A percentile compares a stretch with the other conserved stretches of the same genome.
These are phyloP conservation scores for Chionodraco myersi DNA, from an alignment of 2,113 vertebrate genomes.

Conservation along the genomic window DNA sequence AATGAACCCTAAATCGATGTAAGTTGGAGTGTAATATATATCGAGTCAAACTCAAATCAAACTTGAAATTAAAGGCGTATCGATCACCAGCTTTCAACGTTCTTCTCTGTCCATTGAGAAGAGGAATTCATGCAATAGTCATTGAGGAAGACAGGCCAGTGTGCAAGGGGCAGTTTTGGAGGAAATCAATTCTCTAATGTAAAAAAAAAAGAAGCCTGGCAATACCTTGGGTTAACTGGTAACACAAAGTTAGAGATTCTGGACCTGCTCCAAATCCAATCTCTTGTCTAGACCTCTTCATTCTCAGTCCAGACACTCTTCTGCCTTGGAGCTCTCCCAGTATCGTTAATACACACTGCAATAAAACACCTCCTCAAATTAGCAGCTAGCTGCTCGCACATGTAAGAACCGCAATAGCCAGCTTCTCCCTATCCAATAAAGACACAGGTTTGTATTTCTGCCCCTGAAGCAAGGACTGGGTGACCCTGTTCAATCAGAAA, in stretches of 20 bases:
- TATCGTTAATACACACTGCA: conserved; percentile 47
- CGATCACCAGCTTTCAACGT: conserved; percentile 32
- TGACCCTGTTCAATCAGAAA: conserved; percentile 56
- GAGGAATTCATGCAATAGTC: conserved; percentile 16
- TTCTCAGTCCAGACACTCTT: conserved; percentile 36
- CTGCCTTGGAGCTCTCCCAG: conserved; percentile 44
- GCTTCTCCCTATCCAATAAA: conserved; percentile 43
- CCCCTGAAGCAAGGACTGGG: conserved; percentile 54
- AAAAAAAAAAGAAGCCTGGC: neutral
- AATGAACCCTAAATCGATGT: conserved; percentile 53
- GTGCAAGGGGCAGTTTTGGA: no score
- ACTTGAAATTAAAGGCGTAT: conserved; percentile 48
- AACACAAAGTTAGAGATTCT: neutral
- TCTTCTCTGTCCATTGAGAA: conserved; percentile 27
- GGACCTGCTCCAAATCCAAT: conserved; percentile 17
- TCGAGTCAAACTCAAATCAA: conserved; percentile 46
- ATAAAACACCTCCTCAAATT: conserved; percentile 57
- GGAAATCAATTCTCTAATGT: conserved; percentile 3
- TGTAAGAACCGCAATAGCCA: conserved; percentile 41
- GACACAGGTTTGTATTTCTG: conserved; percentile 43
- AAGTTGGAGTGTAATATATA: conserved; percentile 20
- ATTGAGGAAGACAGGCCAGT: neutral
- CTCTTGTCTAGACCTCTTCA: conserved; percentile 23
- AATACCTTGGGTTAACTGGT: neutral
- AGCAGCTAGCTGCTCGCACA: conserved; percentile 39